Base-by-base conservation (phyloP, 2,888 invertebrate genomes). In the Apeira syringaria region DNA sequence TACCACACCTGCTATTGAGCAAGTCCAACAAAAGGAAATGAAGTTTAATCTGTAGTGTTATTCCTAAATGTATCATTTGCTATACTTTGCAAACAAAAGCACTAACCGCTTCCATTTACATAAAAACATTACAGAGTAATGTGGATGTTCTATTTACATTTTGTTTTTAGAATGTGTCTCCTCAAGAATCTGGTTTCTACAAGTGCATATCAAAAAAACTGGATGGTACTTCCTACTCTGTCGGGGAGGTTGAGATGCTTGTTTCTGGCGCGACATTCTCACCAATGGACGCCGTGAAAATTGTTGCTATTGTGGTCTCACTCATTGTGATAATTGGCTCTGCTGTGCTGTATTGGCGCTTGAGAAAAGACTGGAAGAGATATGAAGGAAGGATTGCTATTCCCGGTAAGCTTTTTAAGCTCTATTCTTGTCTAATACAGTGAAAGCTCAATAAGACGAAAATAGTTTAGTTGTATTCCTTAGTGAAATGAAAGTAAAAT, bases 121-220 rank as follows among this genome's bases (percentile, higher is more conserved):
- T n/a, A n/a, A n/a, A n/a, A n/a, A n/a, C n/a, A n/a, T n/a, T n/a
- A n/a, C n/a, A n/a, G n/a, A n/a, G n/a, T n/a, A n/a, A n/a, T n/a
- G n/a, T n/a, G n/a, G n/a, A n/a, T n/a, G n/a, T n/a, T n/a, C n/a
- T n/a, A n/a, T n/a, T n/a, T n/a, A n/a, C n/a, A n/a, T n/a, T 31
- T 53, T 50, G 13, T 33, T 75, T 80, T 15, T 69, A 94, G 93
- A 90, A 87, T 64, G 92, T 93, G 5, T 91, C 92, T 7, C 85
- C 91, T 4, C 76, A 85, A 38, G 94, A 94, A 61, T 87, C 92
- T 42, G 94, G 94, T 1, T 86, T 90, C 48, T 94, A 94, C 69
- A 91, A 91, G 63, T 94, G 94, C 61, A 72, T 93, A 41, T 93
- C 94, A 2, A 91, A 86, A 64, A 91, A 91, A 31, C 65, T 93